These are phyloP conservation scores for Acleris sparsana DNA, from an alignment of 2,888 invertebrate genomes.

Conservation along the genomic window DNA sequence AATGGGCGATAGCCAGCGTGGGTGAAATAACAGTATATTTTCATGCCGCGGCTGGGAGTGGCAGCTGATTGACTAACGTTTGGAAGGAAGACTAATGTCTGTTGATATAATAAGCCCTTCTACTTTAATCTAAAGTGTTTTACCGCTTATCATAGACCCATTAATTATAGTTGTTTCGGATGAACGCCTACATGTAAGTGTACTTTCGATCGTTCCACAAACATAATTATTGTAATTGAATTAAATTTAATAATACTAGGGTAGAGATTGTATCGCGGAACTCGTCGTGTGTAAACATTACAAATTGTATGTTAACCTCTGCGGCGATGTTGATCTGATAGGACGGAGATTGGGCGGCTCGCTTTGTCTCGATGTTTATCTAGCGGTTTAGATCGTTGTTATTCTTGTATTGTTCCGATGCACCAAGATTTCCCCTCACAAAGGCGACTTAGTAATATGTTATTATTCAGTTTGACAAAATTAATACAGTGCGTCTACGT, in stretches of 20 bases:
- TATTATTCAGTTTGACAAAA: background rate
- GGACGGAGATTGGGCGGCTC: conserved; percentile 35
- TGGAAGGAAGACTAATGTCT: conserved; percentile 53
- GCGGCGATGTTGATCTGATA: conserved; percentile 38
- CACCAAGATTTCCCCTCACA: conserved; percentile 19
- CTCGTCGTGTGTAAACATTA: conserved; percentile 66
- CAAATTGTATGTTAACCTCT: conserved; percentile 41
- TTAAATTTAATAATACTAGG: conserved; percentile 76
- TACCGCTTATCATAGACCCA: conserved; percentile 70
- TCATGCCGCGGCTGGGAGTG: conserved; percentile 42
- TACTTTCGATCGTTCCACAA: conserved; percentile 54
- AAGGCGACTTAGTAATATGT: conserved; percentile 1
- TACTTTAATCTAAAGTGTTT: conserved; percentile 78
- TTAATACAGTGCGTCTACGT: too few species aligned
- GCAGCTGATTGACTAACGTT: conserved; percentile 55
- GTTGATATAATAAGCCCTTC: conserved; percentile 62
- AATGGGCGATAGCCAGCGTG: conserved; percentile 31
- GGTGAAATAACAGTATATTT: conserved; percentile 37
- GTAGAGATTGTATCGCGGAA: conserved; percentile 59
- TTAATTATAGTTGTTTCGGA: conserved; percentile 69
- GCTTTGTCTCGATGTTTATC: conserved; percentile 46
- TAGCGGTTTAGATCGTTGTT: conserved; percentile 42
- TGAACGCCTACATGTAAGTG: conserved; percentile 64
- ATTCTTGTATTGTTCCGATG: conserved; percentile 30
- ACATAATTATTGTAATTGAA: conserved; percentile 80